A percentile compares a stretch with the other conserved stretches of the same genome.
phyloP scores from a whole-genome alignment of 1,140 invertebrate genomes.

The Linepithema humile region DNA sequence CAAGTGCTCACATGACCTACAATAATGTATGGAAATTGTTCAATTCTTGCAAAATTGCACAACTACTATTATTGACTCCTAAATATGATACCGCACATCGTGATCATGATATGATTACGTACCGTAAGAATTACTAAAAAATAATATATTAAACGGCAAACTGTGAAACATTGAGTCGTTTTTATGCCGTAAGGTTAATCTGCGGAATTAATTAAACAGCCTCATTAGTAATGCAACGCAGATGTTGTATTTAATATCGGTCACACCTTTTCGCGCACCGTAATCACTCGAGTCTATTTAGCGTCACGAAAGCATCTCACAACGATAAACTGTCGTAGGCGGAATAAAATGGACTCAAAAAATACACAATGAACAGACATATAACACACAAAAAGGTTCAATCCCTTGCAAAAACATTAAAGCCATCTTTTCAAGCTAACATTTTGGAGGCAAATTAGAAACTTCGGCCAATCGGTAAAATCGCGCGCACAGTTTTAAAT shows the following conservation, averaged over 20 bases:
- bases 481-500: background rate
- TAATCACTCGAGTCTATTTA: too few species aligned
- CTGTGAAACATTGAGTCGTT: background rate
- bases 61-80: background rate
- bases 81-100: too few species aligned
- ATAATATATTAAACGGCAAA: slow-evolving; percentile 26
- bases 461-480: background rate
- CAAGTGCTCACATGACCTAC: background rate
- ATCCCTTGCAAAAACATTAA: slow-evolving; percentile 55
- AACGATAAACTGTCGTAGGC: too few species aligned
- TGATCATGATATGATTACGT: background rate
- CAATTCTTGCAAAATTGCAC: background rate
- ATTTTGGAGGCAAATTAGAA: too few species aligned
- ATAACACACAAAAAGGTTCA: background rate
- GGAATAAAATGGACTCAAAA: background rate
- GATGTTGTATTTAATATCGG: background rate
- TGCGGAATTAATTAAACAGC: background rate
- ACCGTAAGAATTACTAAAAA: background rate
- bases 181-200: slow-evolving; percentile 21
- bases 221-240: background rate
- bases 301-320: too few species aligned
- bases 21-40: background rate
- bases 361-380: slow-evolving; percentile 32
- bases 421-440: slow-evolving; percentile 45
- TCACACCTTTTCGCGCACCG: too few species aligned